Evolutionary conservation across 2,113 vertebrate genomes (phyloP).

Genomic region (Ceyx melanurus): DNA sequence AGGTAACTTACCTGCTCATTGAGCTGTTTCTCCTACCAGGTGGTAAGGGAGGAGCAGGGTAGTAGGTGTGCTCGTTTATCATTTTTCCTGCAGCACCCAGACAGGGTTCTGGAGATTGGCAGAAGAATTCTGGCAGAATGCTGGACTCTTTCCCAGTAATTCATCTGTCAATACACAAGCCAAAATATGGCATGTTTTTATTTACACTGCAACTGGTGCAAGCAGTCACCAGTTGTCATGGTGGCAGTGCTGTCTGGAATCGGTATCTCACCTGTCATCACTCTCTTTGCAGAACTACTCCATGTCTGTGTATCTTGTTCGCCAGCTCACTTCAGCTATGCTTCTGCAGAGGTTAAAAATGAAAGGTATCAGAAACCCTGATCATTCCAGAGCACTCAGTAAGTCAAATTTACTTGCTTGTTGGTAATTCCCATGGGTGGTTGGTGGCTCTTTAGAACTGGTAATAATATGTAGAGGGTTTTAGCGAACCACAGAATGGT

Average conservation of each 20-base stretch:
- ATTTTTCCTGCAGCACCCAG: background rate
- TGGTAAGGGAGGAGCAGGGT: background rate
- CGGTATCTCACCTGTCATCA: background rate
- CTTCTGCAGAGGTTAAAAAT: constrained; percentile 93
- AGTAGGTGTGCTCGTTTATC: background rate
- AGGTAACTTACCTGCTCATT: background rate
- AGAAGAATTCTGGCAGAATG: background rate
- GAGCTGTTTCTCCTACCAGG: background rate
- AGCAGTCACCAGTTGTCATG: background rate
- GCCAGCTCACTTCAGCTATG: constrained; percentile 93
- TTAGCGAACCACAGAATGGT: no score
- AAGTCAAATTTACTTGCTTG: constrained; percentile 62
- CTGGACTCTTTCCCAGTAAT: background rate
- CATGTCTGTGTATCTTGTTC: constrained; percentile 95
- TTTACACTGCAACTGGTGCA: background rate
- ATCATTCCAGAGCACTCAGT: constrained; percentile 98
- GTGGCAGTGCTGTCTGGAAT: background rate
- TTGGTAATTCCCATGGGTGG: background rate
- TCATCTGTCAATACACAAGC: background rate
- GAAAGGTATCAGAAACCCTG: constrained; percentile 97
- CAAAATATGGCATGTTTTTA: background rate
- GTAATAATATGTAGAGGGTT: background rate
- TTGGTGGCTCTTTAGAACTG: background rate
- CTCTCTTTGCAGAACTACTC: constrained; percentile 89
- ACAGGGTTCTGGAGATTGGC: background rate